Evolutionary conservation across 2,888 invertebrate genomes (phyloP).

Genomic region (Scelioninae gen. 2): DNA sequence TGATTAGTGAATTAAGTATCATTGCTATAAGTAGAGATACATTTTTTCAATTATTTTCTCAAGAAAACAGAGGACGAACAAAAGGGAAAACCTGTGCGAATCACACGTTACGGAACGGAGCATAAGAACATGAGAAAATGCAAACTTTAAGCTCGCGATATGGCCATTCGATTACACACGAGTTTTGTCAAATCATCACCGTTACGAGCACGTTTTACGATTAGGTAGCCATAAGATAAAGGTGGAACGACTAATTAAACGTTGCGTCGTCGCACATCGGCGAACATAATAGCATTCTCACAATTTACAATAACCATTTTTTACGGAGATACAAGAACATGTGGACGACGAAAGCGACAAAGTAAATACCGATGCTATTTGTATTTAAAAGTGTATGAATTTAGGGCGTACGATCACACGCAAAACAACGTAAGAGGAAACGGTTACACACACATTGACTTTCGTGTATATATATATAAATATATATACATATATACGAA

Average conservation of each 20-base stretch:
- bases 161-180: conserved; percentile 34
- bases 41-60: conserved; percentile 49
- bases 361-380: conserved; percentile 39
- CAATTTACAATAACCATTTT: conserved; percentile 40
- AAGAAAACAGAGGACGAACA: conserved; percentile 10
- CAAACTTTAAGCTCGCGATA: conserved; percentile 18
- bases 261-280: background rate
- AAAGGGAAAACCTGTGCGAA: background rate
- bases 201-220: conserved; percentile 50
- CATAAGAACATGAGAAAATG: conserved; percentile 30
- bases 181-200: conserved; percentile 39
- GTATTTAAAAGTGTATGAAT: conserved; percentile 44
- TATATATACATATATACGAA: conserved; percentile 38
- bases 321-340: conserved; percentile 37
- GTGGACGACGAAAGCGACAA: conserved; percentile 16
- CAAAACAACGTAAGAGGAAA: conserved; percentile 15
- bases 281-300: conserved; percentile 15
- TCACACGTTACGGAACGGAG: background rate
- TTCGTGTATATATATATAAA: conserved; percentile 61
- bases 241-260: conserved; percentile 15
- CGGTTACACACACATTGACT: conserved; percentile 46
- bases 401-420: conserved; percentile 19
- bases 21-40: conserved; percentile 55
- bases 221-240: conserved; percentile 48
- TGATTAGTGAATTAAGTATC: conserved; percentile 56